Conservation (phyloP, 2,113 vertebrate species). For the Corythaixoides concolor region DNA sequence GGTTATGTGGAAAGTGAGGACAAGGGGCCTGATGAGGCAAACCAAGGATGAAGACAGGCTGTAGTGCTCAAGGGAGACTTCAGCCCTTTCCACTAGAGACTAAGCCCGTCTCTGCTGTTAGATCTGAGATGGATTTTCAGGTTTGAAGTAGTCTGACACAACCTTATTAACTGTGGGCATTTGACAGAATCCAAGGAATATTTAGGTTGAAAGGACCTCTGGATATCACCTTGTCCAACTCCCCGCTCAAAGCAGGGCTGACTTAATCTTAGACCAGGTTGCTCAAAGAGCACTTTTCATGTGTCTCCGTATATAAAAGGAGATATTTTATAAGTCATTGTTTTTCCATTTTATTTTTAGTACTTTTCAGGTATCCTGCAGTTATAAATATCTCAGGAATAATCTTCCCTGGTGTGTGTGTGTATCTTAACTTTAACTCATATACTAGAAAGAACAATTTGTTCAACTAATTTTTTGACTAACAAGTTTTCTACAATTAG, state of each 20-base stretch:
- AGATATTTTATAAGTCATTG: background rate
- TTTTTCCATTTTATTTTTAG: background rate
- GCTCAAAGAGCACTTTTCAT: background rate
- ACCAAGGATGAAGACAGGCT: background rate
- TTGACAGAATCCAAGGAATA: background rate
- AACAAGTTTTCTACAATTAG: background rate
- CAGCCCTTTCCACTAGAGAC: background rate
- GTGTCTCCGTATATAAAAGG: background rate
- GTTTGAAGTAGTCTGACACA: background rate
- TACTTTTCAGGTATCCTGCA: background rate
- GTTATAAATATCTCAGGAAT: background rate
- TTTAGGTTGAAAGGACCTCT: background rate
- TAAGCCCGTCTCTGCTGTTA: background rate
- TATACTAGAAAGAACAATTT: background rate
- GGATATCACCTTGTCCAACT: background rate
- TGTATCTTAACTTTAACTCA: background rate
- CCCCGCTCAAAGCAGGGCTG: background rate
- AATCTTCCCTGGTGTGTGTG: background rate
- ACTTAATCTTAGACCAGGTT: background rate
- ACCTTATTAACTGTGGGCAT: background rate
- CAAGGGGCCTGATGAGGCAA: background rate
- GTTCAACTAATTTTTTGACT: background rate
- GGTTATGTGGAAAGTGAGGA: background rate
- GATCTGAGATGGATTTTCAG: background rate
- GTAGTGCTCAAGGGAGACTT: background rate